Evolutionary conservation across 2,888 invertebrate species (phyloP), one percentile per base, ranked within the genome.

Genomic region (Perithous albicinctus): DNA sequence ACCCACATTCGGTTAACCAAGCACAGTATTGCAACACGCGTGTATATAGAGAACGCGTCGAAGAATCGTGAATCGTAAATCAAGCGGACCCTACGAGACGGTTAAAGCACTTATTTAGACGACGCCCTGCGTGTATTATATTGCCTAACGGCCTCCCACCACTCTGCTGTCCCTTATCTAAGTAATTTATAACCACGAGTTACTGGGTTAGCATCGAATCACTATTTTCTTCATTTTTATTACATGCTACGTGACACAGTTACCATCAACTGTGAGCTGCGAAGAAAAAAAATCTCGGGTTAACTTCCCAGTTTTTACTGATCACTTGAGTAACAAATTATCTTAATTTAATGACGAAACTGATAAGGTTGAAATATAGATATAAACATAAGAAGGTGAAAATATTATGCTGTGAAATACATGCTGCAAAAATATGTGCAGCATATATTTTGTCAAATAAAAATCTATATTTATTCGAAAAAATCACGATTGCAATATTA

Each of bases 11-110:
- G 41, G 35, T 69, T 67, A 74, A 41, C 67, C 63, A 66, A 54
- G 66, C 66, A 64, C 54, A 54, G 79, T 63, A 63, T 35, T 29
- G 46, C 74, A 74, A 64, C 74, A 79, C 79, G 59, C 70, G 70
- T 72, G 56, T 54, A 29, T 72, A 48, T 35, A 59, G 12, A 32
- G 56, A 64, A 51, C 59, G 63, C 79, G 69, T 75, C 67, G 74
- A 79, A 78, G 66, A 73, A 74, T 79, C 79, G 61, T 75, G 61
- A 79, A 79, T 74, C 78, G 78, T 79, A 79, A 79, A 79, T 79
- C 78, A 79, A 69, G 59, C 18, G 54, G 79, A 70, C 79, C 79
- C 79, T 79, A 74, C 59, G 56, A 63, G 74, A 74, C 63, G 29
- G 35, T 59, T 35, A 69, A 75, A 56, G 69, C 69, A 54, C 73